These are phyloP conservation scores for Philhelius pedissequus DNA, from an alignment of 2,888 invertebrate species.

Conservation along the genomic window DNA sequence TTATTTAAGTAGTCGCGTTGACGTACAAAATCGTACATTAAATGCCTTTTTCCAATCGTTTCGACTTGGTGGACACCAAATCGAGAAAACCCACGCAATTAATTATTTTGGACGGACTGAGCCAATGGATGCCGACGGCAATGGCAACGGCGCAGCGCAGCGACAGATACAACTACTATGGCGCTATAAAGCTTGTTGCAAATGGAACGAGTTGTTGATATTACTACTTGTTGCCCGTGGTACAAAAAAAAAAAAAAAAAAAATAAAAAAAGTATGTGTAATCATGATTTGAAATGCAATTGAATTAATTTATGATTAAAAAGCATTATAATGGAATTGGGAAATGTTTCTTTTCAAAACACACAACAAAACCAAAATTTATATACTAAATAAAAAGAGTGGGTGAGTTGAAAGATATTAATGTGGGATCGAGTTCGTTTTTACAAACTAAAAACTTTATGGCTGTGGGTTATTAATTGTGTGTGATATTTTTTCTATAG, in stretches of 20 bases:
- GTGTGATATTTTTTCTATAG: background rate
- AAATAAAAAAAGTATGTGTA: too few relatives aligned
- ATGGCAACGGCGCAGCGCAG: background rate
- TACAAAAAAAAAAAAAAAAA: background rate
- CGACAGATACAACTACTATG: background rate
- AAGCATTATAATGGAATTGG: slow-evolving; percentile 36
- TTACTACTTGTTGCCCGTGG: slow-evolving; percentile 14
- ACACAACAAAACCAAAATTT: background rate
- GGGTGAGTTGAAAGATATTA: slow-evolving; percentile 2
- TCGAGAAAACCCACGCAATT: slow-evolving; percentile 57
- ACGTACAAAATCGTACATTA: slow-evolving; percentile 43
- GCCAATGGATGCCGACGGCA: background rate
- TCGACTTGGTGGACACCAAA: slow-evolving; percentile 35
- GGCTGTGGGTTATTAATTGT: background rate
- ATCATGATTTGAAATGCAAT: slow-evolving; percentile 56
- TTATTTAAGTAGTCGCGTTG: slow-evolving; percentile 39
- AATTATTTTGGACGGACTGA: slow-evolving; percentile 49
- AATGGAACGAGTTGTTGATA: slow-evolving; percentile 18
- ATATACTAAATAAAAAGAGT: background rate
- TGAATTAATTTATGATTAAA: slow-evolving; percentile 61
- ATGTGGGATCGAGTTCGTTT: background rate
- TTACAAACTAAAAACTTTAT: background rate
- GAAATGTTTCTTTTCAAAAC: slow-evolving; percentile 4
- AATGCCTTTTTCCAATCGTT: slow-evolving; percentile 42
- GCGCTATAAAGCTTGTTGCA: slow-evolving; percentile 16